Base-by-base conservation (phyloP, 2,113 vertebrate species). In the Sus scrofa region DNA sequence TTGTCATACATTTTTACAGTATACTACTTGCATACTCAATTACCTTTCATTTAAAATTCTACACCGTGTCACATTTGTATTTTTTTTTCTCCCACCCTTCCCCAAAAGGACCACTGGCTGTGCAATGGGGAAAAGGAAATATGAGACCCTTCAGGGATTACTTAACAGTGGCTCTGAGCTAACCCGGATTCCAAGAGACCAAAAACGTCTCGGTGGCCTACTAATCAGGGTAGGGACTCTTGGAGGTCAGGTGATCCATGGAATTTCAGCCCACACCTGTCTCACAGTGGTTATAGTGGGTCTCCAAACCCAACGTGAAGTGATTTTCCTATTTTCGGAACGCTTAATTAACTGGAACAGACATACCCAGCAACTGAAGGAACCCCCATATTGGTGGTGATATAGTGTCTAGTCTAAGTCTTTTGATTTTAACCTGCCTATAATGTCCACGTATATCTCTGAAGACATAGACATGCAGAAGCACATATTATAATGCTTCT, bases 31-130 rank as follows among this genome's bases (percentile, higher is more conserved):
- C 34, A 85, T 20, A 54, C 37, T 39, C n/a, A 94, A 62, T 56
- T 54, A 60, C 30, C 63, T 73, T 91, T 89, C 50, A 92, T 62
- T 90, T 81, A 79, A 54, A 81, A 87, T 79, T 58, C 54, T 65
- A 22, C 20, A 86, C 19, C 56, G 74, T 24, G 37, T 85, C 58
- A n/a, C 68, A 89, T 56, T 52, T 91, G 7, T 37, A 27, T 73
- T 82, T 11, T 71, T 56, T 3, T n/a, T 70, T 63, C 39, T 22
- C 56, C 32, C 32, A 79, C 32, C 3, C 52, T 79, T 79, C 32
- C 52, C 52, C 77, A 34, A 79, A 85, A n/a, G 27, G 39, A 89
- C 22, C 5, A 58, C 1, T 32, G 32, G 79, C 18, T 68, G 24
- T 68, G 4, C 27, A 34, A 56, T 34, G 12, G n/a, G 4, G 15